Evolutionary conservation across 2,888 invertebrate species (phyloP), one percentile per base, ranked within the genome.

Genomic region (Lithophane semibrunnea): DNA sequence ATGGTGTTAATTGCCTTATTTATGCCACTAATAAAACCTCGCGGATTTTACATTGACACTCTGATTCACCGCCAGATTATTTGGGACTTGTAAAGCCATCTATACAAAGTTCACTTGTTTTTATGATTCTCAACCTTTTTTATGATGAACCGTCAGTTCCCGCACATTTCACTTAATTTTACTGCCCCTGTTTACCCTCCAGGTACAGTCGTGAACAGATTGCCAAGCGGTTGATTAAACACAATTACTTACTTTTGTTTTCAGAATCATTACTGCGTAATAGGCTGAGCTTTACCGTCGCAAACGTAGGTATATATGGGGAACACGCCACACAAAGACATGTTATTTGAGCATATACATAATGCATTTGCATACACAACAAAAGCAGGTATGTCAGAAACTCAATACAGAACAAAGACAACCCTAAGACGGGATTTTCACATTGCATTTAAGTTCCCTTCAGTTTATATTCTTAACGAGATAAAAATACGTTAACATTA

Each of bases 1-100:
- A 82, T 82, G 77, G 89, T 89, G 90, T 90, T 93, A 92, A 93
- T 91, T 91, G 90, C 88, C 89, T 89, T 89, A 92, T 91, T 91
- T 90, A 90, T 88, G 77, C 86, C 77, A 84, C 89, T 86, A 77
- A 90, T 91, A 91, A 90, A 92, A 90, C 88, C 89, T 89, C 89
- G 88, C 87, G 88, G 90, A 91, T 92, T 92, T 91, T 84, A 89
- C 90, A 90, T 88, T 90, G 86, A 80, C 79, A 71, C 85, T 79
- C 77, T 88, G 86, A 83, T 86, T 80, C 82, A 79, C 72, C 83
- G 69, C 74, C 77, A 88, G 87, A 91, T 91, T 91, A 90, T 91
- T 90, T 86, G 87, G 68, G 75, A 77, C 82, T 89, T 90, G 88
- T 90, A 89, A 90, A 90, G 88, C 83, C 88, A 89, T 88, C 89